Evolutionary conservation across 2,888 invertebrate genomes (phyloP), one percentile per base, ranked within the genome.

Genomic region (Cordilura impudica): DNA sequence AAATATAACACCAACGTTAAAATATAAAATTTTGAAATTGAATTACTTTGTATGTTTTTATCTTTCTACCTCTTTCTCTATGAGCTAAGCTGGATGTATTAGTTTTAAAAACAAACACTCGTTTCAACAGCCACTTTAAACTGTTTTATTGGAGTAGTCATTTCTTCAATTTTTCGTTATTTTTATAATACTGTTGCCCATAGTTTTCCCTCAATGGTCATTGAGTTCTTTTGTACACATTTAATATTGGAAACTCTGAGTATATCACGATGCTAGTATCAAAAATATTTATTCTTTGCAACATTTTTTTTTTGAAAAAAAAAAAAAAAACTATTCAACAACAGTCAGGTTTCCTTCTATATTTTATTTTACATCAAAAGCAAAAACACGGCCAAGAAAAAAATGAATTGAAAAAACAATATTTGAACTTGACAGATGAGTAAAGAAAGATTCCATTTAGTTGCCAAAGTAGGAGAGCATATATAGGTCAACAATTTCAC

Each of bases 211-310:
- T 65, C 53, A 66, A 73, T 65, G 63, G 73, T 65, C 65, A 78
- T 78, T 73, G 69, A 78, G 60, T 69, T 65, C 53, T 65, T 78
- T 53, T 70, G 39, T 60, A 65, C 69, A 69, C 69, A 78, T 73
- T 78, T 73, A 78, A 73, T 73, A 78, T 69, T 65, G 71, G 73
- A 43, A 70, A 70, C 69, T 73, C 53, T 78, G 60, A 70, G 60
- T 65, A 53, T 35, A 65, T 65, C 47, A 49, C 45, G 65, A 65
- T 18, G 31, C 16, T 47, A 53, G 35, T 63, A 63, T 63, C 63
- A 45, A 69, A 73, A 73, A 47, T 65, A 43, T 29, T 58, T 18
- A 58, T 45, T 58, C 53, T 53, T 69, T 70, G 58, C 53, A 65
- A 65, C 58, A n/a, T 70, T 73, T 51, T 49, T 21, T 66, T 60